Base-by-base conservation (phyloP, 2,888 invertebrate species). In the Spicauda simplicius region DNA sequence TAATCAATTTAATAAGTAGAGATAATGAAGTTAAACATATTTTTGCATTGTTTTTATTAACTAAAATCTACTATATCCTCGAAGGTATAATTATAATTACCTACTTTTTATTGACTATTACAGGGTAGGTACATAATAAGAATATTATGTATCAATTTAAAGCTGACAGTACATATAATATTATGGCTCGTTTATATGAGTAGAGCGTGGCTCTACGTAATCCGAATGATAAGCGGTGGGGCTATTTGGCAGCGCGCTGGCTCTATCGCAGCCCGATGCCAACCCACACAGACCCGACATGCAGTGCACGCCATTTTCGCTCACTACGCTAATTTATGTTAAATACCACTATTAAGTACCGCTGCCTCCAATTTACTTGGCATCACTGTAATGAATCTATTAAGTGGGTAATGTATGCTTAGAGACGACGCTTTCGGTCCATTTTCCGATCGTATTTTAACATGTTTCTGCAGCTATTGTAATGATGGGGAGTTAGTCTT, bases 221-320 rank as follows among this genome's bases (percentile, higher is more conserved):
- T 87, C 89, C 85, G 82, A 81, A 85, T 87, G 90, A 90, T 91
- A 91, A 88, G 88, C 86, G 87, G 86, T 83, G 76, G 80, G 86
- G 87, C 87, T 86, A 91, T 92, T 92, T 92, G 92, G 92, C 92
- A 91, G 74, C 81, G 73, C 73, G 74, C 80, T 74, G 79, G 71
- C 82, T 85, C 83, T 83, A 86, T 87, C 85, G 82, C 83, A 77
- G 76, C 79, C 80, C 80, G 82, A 84, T 89, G 90, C 90, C 91
- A 90, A 86, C 14, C 19, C 37, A 16, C 80, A 76, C 79, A 75
- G 74, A 73, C 79, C 77, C 77, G 78, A 80, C 79, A 70, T 60
- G 79, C 80, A 77, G 80, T 78, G 76, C 71, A 79, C 77, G 77
- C 77, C 80, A 82, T 84, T 88, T 87, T 83, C 86, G 82, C 82